These are phyloP conservation scores for Acrocephalus kingi DNA, from an alignment of 2,113 vertebrate genomes.

Conservation along the genomic window DNA sequence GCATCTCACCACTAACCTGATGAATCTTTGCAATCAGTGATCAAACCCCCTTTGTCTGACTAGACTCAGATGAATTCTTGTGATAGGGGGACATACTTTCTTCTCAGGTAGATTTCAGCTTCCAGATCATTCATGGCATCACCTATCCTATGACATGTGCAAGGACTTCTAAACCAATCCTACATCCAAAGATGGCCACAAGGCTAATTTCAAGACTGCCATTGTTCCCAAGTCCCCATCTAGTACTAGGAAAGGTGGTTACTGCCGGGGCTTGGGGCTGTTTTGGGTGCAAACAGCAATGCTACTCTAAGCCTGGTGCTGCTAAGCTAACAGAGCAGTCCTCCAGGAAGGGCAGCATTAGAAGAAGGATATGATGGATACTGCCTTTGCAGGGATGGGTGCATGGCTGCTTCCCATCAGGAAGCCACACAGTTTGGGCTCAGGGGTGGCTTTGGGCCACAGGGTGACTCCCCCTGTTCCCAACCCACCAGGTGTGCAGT, in stretches of 20 bases:
- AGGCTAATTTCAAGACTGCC: background rate
- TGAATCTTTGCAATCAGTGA: background rate
- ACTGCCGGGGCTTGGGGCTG: background rate
- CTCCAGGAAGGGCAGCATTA: background rate
- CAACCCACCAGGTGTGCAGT: accelerated
- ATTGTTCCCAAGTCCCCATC: background rate
- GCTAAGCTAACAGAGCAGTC: background rate
- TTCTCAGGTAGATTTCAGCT: background rate
- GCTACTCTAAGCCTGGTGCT: background rate
- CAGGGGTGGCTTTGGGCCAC: background rate
- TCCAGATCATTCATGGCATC: background rate
- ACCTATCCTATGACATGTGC: background rate
- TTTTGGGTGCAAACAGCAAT: background rate
- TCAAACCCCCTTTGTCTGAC: background rate
- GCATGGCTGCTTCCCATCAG: background rate
- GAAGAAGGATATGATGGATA: background rate
- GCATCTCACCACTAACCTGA: background rate
- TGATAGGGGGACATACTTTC: background rate
- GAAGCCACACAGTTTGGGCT: background rate
- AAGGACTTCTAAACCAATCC: background rate
- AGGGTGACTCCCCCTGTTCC: background rate
- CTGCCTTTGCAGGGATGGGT: background rate
- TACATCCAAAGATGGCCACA: background rate
- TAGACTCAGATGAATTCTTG: background rate
- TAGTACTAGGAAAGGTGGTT: background rate